Conservation (phyloP, 2,797 vertebrate species). For the Okamejei kenojei region DNA sequence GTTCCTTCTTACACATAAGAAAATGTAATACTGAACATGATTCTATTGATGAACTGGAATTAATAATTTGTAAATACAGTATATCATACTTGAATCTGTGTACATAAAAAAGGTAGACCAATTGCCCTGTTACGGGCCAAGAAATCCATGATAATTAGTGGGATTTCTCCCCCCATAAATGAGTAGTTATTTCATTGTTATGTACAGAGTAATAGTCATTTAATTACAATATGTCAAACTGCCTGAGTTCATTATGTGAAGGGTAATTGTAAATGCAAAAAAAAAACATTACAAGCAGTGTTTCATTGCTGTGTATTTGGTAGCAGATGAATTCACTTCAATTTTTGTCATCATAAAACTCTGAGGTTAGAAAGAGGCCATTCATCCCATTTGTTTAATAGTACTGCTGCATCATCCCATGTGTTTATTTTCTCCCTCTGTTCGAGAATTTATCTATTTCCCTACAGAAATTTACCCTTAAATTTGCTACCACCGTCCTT, state of each 20-base stretch:
- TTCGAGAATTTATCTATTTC: not conserved
- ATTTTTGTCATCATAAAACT: not conserved
- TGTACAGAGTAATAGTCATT: not conserved
- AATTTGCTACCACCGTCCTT: not conserved
- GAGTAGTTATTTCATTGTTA: not conserved
- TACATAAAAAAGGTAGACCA: not conserved
- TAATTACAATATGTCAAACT: conserved; percentile 10
- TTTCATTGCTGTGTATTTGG: not conserved
- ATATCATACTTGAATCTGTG: not conserved
- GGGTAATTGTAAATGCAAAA: not conserved
- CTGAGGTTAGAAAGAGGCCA: not conserved
- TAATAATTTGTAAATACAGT: not conserved
- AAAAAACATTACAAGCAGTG: not conserved
- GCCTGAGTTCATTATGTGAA: not conserved
- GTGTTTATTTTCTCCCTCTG: not conserved
- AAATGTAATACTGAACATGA: not conserved
- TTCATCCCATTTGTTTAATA: not conserved
- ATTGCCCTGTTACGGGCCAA: not conserved
- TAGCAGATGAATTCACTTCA: not conserved
- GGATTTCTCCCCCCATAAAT: not conserved
- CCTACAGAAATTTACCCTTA: not conserved
- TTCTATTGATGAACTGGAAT: not conserved
- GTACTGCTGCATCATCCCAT: not conserved
- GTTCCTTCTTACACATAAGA: not conserved
- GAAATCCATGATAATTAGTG: not conserved